Evolutionary conservation across 1,140 invertebrate species (phyloP).

Genomic region (Arctopsyche grandis): DNA sequence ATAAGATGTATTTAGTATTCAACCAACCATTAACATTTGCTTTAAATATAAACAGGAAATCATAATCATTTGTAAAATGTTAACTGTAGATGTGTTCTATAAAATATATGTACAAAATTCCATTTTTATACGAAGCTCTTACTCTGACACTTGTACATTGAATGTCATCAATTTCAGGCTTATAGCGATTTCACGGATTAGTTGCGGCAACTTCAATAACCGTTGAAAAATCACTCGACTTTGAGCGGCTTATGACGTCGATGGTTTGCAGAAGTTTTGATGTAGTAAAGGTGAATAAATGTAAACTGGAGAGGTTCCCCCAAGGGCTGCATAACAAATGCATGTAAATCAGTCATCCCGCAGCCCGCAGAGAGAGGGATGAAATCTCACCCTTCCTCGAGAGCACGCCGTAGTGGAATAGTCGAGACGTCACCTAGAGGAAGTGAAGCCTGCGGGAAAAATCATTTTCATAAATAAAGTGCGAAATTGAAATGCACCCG

Average conservation of each 20-base stretch:
- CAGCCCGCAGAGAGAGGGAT: conserved; percentile 11
- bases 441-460: conserved; percentile 27
- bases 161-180: too few species aligned
- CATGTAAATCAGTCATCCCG: conserved; percentile 50
- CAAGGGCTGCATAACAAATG: conserved; percentile 46
- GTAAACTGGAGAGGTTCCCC: conserved; percentile 35
- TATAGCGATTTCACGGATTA: not conserved
- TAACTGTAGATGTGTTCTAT: too few species aligned
- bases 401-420: not conserved
- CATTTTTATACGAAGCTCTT: too few species aligned
- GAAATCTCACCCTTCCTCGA: not conserved
- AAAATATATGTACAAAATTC: too few species aligned
- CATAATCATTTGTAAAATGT: too few species aligned
- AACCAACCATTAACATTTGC: too few species aligned
- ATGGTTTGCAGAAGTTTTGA: not conserved
- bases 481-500: conserved; percentile 36
- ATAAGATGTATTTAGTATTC: too few species aligned
- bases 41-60: too few species aligned
- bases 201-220: not conserved
- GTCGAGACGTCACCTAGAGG: not conserved
- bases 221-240: conserved; percentile 4
- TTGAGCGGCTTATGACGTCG: not conserved
- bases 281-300: conserved; percentile 29
- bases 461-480: conserved; percentile 34
- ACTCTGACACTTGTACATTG: too few species aligned